These are phyloP conservation scores for Misgurnus mizolepis DNA, from an alignment of 2,113 vertebrate genomes.

Conservation along the genomic window DNA sequence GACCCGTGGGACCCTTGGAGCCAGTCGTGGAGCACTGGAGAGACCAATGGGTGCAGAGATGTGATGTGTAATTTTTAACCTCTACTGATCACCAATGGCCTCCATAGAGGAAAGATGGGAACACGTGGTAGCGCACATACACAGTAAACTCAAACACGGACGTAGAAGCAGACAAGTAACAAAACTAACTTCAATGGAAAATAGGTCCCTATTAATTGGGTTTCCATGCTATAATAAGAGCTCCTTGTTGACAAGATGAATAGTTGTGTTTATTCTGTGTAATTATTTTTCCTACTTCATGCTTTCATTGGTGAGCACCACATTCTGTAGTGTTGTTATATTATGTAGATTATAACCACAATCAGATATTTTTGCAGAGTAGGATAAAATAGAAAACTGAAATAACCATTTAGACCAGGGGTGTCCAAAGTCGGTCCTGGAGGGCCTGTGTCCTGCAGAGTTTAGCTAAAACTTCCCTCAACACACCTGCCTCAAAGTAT, in stretches of 20 bases:
- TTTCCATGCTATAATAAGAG: slow-evolving; percentile 11
- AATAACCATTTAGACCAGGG: too few species aligned
- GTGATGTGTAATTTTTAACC: slow-evolving; percentile 83
- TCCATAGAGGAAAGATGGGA: slow-evolving; percentile 57
- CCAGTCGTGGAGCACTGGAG: slow-evolving; percentile 54
- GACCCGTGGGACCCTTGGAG: slow-evolving; percentile 54
- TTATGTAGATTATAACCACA: too few species aligned
- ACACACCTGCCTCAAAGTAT: too few species aligned
- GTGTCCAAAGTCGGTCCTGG: too few species aligned
- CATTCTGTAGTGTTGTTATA: background rate
- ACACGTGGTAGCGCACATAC: slow-evolving; percentile 1
- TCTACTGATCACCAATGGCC: slow-evolving; percentile 78
- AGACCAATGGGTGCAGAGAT: slow-evolving; percentile 46
- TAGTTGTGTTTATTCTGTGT: slow-evolving; percentile 19
- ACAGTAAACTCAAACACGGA: slow-evolving; percentile 28
- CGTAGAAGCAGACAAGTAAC: slow-evolving; percentile 11
- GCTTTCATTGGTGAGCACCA: background rate
- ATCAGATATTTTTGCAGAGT: too few species aligned
- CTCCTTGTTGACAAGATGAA: slow-evolving; percentile 13
- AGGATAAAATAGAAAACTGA: too few species aligned
- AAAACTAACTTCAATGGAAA: slow-evolving; percentile 16
- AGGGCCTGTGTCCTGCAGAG: too few species aligned
- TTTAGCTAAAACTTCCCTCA: too few species aligned
- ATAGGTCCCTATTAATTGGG: background rate
- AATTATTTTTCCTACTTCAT: slow-evolving; percentile 19